A percentile compares a stretch with the other conserved stretches of the same genome.
phyloP scores from a whole-genome alignment of 2,113 vertebrate genomes.

The Damaliscus lunatus region DNA sequence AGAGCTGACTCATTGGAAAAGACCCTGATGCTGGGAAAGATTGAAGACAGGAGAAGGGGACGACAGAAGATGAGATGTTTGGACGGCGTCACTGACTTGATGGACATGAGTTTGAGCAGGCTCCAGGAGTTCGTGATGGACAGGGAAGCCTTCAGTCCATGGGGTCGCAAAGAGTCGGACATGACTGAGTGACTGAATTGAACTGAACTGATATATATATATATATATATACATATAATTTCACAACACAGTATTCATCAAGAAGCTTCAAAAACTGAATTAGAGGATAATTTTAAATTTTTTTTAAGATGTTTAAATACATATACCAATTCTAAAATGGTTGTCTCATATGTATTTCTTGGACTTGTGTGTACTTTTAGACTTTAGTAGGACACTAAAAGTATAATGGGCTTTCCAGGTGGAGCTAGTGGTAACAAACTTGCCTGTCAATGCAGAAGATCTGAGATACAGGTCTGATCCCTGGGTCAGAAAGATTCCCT shows the following conservation, averaged over 20 bases:
- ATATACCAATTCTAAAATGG: not conserved
- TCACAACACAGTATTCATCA: not conserved
- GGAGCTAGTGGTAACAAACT: not conserved
- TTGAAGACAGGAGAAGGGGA: not conserved
- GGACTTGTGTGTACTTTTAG: not conserved
- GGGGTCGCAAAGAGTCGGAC: accelerated
- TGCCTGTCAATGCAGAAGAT: not conserved
- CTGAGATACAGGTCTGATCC: not conserved
- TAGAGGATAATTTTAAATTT: not conserved
- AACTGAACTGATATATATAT: not conserved
- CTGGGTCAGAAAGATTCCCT: not conserved
- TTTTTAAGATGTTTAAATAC: not conserved
- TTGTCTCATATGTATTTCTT: not conserved
- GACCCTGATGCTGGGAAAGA: not conserved
- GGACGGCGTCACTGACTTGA: not conserved
- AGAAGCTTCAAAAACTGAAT: not conserved
- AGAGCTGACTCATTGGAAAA: not conserved
- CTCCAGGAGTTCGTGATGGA: not conserved
- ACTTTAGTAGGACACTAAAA: not conserved
- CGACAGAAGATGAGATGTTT: not conserved
- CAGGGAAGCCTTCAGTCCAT: not conserved
- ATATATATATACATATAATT: not conserved
- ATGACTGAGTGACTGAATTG: not conserved
- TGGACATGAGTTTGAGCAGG: not conserved
- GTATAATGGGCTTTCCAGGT: not conserved